Base-by-base conservation (phyloP, 2,888 invertebrate species). In the Eupithecia subumbrata region DNA sequence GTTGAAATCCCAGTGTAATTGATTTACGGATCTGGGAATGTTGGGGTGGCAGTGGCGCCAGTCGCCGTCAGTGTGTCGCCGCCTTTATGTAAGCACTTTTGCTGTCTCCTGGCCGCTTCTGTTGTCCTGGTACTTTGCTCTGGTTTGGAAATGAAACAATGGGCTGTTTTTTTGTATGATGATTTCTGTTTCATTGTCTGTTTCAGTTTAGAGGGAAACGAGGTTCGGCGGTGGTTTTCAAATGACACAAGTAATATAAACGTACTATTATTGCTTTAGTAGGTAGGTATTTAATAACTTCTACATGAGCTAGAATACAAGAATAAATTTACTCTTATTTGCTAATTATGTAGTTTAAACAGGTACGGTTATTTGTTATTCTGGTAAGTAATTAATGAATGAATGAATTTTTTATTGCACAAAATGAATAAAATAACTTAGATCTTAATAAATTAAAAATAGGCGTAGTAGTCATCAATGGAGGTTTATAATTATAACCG, bases 31-130 rank as follows among this genome's bases (percentile, higher is more conserved):
- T 72, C 56, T 30, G 74, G 37, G 73, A 43, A 71, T 74, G 72
- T 72, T 71, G 79, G 79, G 83, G 81, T 79, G 71, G 78, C 71
- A 72, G 56, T 74, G 78, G 73, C 78, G 78, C 79, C 76, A 64
- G 75, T 63, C 68, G 74, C 69, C 84, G 84, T 77, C 84, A 78
- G 63, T 78, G 78, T 81, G 84, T 78, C 84, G 84, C 84, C 82
- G 74, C 73, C 80, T 80, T 78, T 79, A 76, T 69, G 69, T 77
- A 71, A 56, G 70, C 60, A 73, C 72, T 67, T 69, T 73, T 74
- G 77, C 72, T 69, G 66, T 71, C 80, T 82, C 76, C 76, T 78
- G 30, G 45, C 67, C 5, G 60, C 64, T 82, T 80, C 75, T 83
- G 81, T 69, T 76, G 18, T 60, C 83, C 81, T 83, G 71, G 83